Evolutionary conservation across 2,888 invertebrate species (phyloP).

Genomic region (Dendrolimus pini): DNA sequence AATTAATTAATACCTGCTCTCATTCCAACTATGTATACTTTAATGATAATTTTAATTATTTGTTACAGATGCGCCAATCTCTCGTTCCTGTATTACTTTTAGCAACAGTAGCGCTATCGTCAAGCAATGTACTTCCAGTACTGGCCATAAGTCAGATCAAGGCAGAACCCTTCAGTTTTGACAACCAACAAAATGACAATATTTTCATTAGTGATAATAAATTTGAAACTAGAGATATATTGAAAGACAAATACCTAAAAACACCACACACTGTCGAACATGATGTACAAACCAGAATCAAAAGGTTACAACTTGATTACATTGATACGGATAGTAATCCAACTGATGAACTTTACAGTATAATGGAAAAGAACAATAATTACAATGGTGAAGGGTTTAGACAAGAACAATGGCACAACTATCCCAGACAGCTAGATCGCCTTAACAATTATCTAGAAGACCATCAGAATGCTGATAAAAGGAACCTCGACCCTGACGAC

Average conservation of each 20-base stretch:
- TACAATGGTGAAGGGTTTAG: slow-evolving; percentile 51
- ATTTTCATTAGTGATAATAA: slow-evolving; percentile 39
- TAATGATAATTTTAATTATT: slow-evolving; percentile 8
- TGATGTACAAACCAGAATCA: slow-evolving; percentile 4
- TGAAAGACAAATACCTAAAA: slow-evolving; percentile 46
- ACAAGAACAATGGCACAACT: slow-evolving; percentile 64
- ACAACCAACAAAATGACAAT: slow-evolving; percentile 53
- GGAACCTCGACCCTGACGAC: slow-evolving; percentile 35
- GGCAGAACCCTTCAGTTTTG: slow-evolving; percentile 28
- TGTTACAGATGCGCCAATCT: slow-evolving; percentile 60
- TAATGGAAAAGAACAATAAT: slow-evolving; percentile 33
- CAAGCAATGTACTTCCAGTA: slow-evolving; percentile 55
- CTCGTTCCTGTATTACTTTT: slow-evolving; percentile 50
- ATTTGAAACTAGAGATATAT: slow-evolving; percentile 34
- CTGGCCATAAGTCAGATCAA: slow-evolving; percentile 36
- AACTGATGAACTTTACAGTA: slow-evolving; percentile 27
- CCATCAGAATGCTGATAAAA: slow-evolving; percentile 27
- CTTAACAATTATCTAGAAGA: slow-evolving; percentile 40
- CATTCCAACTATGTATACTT: too few relatives aligned
- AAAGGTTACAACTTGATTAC: slow-evolving; percentile 21
- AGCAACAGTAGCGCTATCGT: slow-evolving; percentile 52
- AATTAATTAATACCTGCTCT: too few relatives aligned
- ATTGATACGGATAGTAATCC: slow-evolving; percentile 28
- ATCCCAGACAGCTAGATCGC: slow-evolving; percentile 58
- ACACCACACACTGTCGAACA: slow-evolving; percentile 18